Conservation (phyloP, 2,113 vertebrate genomes). For the Sciurus niger region DNA sequence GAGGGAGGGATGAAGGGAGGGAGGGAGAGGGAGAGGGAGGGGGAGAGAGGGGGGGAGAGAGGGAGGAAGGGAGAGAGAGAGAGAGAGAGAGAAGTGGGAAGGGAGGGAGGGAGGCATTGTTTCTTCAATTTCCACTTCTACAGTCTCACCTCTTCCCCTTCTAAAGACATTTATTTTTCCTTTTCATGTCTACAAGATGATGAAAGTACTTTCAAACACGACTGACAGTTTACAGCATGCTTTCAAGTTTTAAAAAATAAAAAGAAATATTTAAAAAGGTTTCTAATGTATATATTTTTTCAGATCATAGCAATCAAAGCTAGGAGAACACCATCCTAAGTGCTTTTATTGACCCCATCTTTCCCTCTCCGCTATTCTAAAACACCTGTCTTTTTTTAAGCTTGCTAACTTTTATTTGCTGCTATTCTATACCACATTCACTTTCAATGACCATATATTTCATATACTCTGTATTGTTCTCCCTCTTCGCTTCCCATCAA, state of each 20-base stretch:
- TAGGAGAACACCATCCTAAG: not conserved
- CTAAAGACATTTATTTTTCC: not conserved
- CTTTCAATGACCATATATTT: not conserved
- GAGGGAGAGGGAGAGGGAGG: rapidly evolving
- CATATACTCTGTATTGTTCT: not conserved
- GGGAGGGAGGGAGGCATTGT: not conserved
- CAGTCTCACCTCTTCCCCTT: not conserved
- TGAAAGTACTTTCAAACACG: not conserved
- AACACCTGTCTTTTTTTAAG: not conserved
- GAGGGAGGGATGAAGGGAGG: not conserved
- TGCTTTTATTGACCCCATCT: not conserved
- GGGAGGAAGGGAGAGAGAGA: rapidly evolving
- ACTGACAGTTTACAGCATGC: not conserved
- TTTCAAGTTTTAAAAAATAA: not conserved
- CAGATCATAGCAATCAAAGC: not conserved
- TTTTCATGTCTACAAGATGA: not conserved
- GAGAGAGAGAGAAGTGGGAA: no score
- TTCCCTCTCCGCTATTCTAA: not conserved
- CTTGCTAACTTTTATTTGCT: not conserved
- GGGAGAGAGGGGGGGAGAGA: no score
- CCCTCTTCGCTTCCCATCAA: not conserved
- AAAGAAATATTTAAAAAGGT: not conserved
- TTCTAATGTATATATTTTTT: not conserved
- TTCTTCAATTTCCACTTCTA: not conserved
- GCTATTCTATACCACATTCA: not conserved